Base-by-base conservation (phyloP, 2,888 invertebrate genomes). In the Cecidostiba fungosa region DNA sequence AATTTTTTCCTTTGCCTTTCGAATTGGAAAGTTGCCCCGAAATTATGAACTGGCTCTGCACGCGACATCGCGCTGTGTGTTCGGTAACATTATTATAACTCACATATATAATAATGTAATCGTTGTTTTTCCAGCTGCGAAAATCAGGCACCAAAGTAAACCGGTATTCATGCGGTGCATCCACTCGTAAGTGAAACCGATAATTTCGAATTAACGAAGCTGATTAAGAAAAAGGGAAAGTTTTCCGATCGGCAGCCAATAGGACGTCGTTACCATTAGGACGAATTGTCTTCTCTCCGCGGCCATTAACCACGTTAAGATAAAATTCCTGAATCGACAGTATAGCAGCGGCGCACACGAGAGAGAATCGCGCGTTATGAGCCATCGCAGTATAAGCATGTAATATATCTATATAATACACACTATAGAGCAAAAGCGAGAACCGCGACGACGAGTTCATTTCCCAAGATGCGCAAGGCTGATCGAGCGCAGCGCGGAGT, bases 381-480 rank as follows among this genome's bases (percentile, higher is more conserved):
- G 26, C 62, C 54, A 59, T 59, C 54, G 54, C 54, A 23, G 54
- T 5, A 8, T 8, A 4, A 6, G n/a, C n/a, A n/a, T n/a, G n/a
- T n/a, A n/a, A 5, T 59, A n/a, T 6, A 59, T 59, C 19, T n/a
- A 59, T n/a, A 59, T n/a, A 59, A 8, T n/a, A 59, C 23, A 19
- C 54, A 54, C n/a, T 39, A 16, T 16, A 16, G n/a, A 59, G 50
- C 50, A 59, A 23, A 59, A 59, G 39, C 39, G 23, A 23, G 43
- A 32, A 43, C 73, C 23, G 73, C 39, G 39, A 66, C 72, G 82
- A 78, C 72, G 82, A 78, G 77, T 73, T 82, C 72, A 66, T 82
- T 82, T 82, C 70, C 74, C 78, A 73, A 74, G 85, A 85, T 74
- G 82, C 78, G 82, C 77, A 82, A 82, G 85, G 85, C 85, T 78